phyloP scores from a whole-genome alignment of 2,888 invertebrate species.

The Fabriciana adippe region DNA sequence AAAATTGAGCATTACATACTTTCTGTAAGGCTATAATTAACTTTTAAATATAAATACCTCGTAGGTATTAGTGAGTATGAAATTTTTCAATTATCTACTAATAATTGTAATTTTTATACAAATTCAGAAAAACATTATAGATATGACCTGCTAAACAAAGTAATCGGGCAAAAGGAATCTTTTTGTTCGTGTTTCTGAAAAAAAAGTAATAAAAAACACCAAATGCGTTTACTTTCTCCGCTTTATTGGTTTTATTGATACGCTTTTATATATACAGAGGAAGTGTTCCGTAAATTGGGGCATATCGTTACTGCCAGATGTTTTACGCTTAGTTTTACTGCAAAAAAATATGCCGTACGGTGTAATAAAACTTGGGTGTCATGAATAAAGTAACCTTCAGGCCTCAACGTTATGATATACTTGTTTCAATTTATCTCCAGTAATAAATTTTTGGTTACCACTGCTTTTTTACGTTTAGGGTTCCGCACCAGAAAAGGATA shows the following conservation, averaged over 20 bases:
- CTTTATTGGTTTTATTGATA: constrained; percentile 48
- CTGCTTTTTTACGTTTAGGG: neutral
- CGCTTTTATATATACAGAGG: constrained; percentile 53
- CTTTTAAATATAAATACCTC: no score
- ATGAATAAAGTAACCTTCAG: constrained; percentile 12
- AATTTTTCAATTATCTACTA: no score
- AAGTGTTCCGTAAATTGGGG: constrained; percentile 49
- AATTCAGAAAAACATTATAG: no score
- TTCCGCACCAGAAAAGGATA: no score
- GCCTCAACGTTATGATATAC: neutral
- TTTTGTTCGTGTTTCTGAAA: constrained; percentile 1
- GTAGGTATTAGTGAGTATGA: no score
- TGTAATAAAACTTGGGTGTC: constrained; percentile 18
- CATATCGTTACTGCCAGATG: constrained; percentile 24
- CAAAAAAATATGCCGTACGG: constrained; percentile 5
- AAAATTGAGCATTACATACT: neutral
- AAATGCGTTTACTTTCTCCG: constrained; percentile 5
- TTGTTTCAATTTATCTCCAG: constrained; percentile 15
- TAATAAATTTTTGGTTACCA: neutral
- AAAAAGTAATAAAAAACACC: constrained; percentile 11
- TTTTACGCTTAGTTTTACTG: constrained; percentile 27
- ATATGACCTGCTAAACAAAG: neutral
- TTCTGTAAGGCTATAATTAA: no score
- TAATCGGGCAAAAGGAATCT: neutral
- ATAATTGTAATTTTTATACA: no score